These are phyloP conservation scores for Scaeva pyrastri DNA, from an alignment of 2,888 invertebrate genomes.

Conservation along the genomic window DNA sequence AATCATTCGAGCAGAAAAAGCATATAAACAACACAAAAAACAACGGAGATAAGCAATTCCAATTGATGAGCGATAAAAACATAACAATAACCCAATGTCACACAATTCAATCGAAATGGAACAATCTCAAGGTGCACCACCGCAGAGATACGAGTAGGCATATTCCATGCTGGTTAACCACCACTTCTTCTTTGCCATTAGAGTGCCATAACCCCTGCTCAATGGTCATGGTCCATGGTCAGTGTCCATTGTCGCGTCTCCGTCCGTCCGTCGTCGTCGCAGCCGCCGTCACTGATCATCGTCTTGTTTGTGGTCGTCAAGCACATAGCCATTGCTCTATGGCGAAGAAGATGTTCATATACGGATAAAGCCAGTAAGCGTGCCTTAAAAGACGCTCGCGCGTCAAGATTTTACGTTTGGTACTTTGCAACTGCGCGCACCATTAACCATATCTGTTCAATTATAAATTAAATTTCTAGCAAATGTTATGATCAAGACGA, in stretches of 20 bases:
- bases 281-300: background rate
- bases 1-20: constrained; percentile 54
- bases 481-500: constrained; percentile 27
- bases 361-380: constrained; percentile 54
- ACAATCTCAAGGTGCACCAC: constrained; percentile 56
- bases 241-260: constrained; percentile 8
- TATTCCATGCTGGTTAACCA: constrained; percentile 40
- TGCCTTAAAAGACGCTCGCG: constrained; percentile 66
- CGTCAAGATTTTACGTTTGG: constrained; percentile 24
- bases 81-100: constrained; percentile 69
- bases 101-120: constrained; percentile 69
- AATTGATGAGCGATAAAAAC: constrained; percentile 58
- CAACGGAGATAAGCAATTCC: constrained; percentile 50
- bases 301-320: constrained; percentile 46
- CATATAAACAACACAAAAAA: background rate
- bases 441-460: constrained; percentile 74
- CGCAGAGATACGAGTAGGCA: background rate
- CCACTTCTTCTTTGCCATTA: constrained; percentile 18
- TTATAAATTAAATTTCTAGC: constrained; percentile 72
- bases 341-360: constrained; percentile 28
- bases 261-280: background rate
- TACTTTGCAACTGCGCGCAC: constrained; percentile 39
- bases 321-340: constrained; percentile 52
- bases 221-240: constrained; percentile 64
- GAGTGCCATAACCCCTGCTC: constrained; percentile 70